phyloP scores from a whole-genome alignment of 1,140 invertebrate species.

The Halotydeus destructor region DNA sequence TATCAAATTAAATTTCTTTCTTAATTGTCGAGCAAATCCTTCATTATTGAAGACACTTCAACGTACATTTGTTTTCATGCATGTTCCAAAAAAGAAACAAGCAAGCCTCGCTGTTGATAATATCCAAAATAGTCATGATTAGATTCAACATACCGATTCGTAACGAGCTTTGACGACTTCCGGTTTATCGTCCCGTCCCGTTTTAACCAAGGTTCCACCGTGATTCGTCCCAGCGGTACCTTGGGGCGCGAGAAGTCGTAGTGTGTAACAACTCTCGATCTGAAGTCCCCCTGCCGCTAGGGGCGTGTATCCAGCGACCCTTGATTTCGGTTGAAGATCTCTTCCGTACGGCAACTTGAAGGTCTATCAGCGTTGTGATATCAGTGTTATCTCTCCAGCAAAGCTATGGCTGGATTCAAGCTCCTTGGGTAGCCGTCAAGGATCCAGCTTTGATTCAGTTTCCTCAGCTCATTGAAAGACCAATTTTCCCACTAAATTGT shows the following conservation, averaged over 20 bases:
- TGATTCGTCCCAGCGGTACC: conserved; percentile 56
- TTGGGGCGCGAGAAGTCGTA: conserved; percentile 82
- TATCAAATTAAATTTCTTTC: too few relatives aligned
- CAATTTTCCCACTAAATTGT: conserved; percentile 61
- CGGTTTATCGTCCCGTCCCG: conserved; percentile 72
- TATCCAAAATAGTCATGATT: conserved; percentile 63
- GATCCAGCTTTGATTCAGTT: conserved; percentile 46
- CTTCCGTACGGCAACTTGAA: conserved; percentile 70
- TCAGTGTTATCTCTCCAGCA: conserved; percentile 38
- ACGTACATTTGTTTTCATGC: too few relatives aligned
- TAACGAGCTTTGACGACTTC: conserved; percentile 60
- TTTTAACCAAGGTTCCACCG: conserved; percentile 64
- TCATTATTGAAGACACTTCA: too few relatives aligned
- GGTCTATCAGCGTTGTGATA: conserved; percentile 60
- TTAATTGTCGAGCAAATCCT: too few relatives aligned
- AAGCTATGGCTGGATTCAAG: conserved; percentile 49
- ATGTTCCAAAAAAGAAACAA: too few relatives aligned
- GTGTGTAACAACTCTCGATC: too few relatives aligned
- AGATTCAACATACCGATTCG: conserved; percentile 46
- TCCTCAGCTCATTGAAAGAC: conserved; percentile 53
- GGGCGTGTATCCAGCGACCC: conserved; percentile 59
- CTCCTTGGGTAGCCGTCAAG: conserved; percentile 87
- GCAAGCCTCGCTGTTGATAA: too few relatives aligned
- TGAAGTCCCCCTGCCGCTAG: conserved; percentile 80
- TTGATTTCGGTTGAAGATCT: conserved; percentile 50